These are phyloP conservation scores for Phengaris arion DNA, from an alignment of 2,888 invertebrate genomes.

Conservation along the genomic window DNA sequence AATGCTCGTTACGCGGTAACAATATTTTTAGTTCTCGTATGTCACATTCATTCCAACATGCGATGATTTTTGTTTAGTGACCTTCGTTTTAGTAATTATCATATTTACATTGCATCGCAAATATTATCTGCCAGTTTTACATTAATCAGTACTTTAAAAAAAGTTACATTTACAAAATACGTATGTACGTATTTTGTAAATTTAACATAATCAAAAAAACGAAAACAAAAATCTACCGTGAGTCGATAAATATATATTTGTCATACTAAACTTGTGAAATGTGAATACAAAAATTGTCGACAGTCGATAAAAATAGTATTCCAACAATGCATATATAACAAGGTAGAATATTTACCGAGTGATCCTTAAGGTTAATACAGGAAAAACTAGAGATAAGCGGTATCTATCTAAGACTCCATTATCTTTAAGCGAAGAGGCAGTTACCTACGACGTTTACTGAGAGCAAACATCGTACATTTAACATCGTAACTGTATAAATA, in stretches of 20 bases:
- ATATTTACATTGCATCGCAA: neutral
- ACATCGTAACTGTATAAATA: neutral
- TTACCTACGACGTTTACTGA: neutral
- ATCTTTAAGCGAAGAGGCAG: neutral
- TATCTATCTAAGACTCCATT: constrained; percentile 28
- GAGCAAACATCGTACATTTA: neutral
- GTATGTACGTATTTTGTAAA: neutral
- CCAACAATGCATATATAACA: constrained; percentile 31
- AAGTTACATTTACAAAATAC: too few species aligned
- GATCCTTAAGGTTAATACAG: constrained; percentile 42
- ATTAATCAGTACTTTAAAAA: neutral
- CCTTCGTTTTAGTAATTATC: neutral
- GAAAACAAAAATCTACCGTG: too few species aligned
- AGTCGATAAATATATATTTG: neutral
- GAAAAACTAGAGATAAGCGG: constrained; percentile 45
- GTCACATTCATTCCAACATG: constrained; percentile 4
- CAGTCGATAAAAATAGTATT: constrained; percentile 37
- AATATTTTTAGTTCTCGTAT: neutral
- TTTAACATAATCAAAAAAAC: neutral
- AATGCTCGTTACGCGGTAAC: neutral
- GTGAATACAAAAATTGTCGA: constrained; percentile 35
- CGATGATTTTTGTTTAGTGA: constrained; percentile 1
- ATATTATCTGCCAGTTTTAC: neutral
- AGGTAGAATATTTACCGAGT: constrained; percentile 38
- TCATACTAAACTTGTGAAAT: neutral